These are phyloP conservation scores for Prunella himalayana DNA, from an alignment of 2,113 vertebrate species.

Conservation along the genomic window DNA sequence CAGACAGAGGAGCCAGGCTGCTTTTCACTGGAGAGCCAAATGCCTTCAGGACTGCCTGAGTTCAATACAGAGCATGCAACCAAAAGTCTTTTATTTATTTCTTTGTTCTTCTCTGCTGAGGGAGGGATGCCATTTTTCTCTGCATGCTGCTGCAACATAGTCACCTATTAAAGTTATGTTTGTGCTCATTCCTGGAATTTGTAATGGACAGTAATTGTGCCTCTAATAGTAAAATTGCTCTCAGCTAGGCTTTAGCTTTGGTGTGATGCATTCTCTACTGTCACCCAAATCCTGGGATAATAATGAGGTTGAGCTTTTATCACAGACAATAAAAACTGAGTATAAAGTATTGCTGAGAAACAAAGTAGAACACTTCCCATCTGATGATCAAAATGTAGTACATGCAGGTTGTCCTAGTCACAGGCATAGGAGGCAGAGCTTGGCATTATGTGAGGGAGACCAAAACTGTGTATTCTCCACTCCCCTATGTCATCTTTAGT, in stretches of 20 bases:
- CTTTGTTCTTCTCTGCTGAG: slow-evolving; percentile 48
- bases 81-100: slow-evolving; percentile 44
- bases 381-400: not conserved
- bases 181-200: slow-evolving; percentile 52
- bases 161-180: slow-evolving; percentile 52
- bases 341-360: not conserved
- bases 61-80: slow-evolving; percentile 34
- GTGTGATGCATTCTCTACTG: slow-evolving; percentile 8
- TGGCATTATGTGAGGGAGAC: not conserved
- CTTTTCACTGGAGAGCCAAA: slow-evolving; percentile 27
- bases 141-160: slow-evolving; percentile 39
- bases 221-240: slow-evolving; percentile 44
- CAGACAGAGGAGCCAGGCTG: not conserved
- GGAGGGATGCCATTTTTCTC: slow-evolving; percentile 46
- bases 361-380: not conserved
- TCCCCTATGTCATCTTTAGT: accelerated
- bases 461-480: not conserved
- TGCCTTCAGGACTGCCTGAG: slow-evolving; percentile 37
- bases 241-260: slow-evolving; percentile 31
- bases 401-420: not conserved
- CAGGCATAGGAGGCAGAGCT: not conserved
- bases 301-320: slow-evolving; percentile 41
- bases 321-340: slow-evolving; percentile 26
- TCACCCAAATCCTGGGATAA: slow-evolving; percentile 40
- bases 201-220: slow-evolving; percentile 43